Evolutionary conservation across 2,888 invertebrate genomes (phyloP), one percentile per base, ranked within the genome.

Genomic region (Lasioglossum lativentre): DNA sequence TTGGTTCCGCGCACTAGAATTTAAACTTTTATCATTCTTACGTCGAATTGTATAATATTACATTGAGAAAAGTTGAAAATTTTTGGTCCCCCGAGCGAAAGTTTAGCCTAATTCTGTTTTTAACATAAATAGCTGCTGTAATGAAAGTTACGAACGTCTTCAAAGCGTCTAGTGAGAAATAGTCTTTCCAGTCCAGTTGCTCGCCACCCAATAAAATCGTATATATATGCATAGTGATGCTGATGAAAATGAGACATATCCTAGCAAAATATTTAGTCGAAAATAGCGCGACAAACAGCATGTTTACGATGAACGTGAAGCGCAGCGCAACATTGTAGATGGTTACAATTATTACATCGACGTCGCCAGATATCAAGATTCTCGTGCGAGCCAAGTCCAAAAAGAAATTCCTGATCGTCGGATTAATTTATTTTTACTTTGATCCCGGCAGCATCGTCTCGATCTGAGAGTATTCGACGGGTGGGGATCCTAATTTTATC

Each of bases 341-440:
- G 38, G 1, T 38, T 2, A 40, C n/a, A 70, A n/a, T 70, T 70
- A 70, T 40, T 16, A 5, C 16, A 30, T 42, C 42, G 3, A 42
- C 8, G 42, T 42, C 40, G n/a, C 23, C 38, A 10, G 3, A 52
- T 10, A 52, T 52, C 52, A 23, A 16, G 16, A 5, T 42, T 71
- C 42, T n/a, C 42, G 40, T n/a, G 12, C 38, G 4, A 68, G n/a
- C 68, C 38, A 14, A 42, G n/a, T 12, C 47, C 23, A 2, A 34
- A 73, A 47, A n/a, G n/a, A 47, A 73, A 47, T 73, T 47, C 34
- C 16, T 19, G 72, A 72, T 47, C 30, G 19, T 1, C 47, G 10
- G 47, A 30, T 42, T 45, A 72, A 45, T 47, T 45, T 72, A 72
- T 72, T 72, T 72, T 72, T 47, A 47, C 23, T 68, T 45, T 5